Conservation (phyloP, 2,888 invertebrate genomes). For the Aproaerema taeniolella region DNA sequence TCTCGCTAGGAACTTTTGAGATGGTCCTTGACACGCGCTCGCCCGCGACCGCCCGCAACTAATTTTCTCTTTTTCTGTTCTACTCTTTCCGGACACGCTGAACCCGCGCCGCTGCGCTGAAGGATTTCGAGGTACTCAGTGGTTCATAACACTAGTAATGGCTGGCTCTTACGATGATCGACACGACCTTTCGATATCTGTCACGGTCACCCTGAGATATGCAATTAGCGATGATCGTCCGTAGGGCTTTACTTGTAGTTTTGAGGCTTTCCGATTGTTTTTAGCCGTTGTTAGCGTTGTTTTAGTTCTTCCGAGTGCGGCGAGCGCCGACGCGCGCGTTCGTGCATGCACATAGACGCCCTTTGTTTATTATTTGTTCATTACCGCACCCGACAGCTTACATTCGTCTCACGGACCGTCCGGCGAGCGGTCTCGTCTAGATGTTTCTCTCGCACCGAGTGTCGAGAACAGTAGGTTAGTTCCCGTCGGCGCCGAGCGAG, state of each 20-base stretch:
- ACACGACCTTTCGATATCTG: constrained; percentile 59
- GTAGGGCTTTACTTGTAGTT: constrained; percentile 78
- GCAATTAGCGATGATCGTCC: constrained; percentile 67
- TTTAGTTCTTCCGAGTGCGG: constrained; percentile 74
- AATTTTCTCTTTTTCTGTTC: constrained; percentile 83
- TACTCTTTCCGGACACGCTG: constrained; percentile 84
- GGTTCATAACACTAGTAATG: constrained; percentile 74
- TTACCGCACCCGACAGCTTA: constrained; percentile 74
- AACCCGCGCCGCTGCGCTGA: constrained; percentile 81
- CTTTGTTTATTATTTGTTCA: constrained; percentile 74
- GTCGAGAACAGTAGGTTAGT: constrained; percentile 50
- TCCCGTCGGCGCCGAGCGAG: constrained; percentile 51
- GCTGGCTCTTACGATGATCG: constrained; percentile 68
- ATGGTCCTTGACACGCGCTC: constrained; percentile 88
- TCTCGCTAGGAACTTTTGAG: constrained; percentile 92
- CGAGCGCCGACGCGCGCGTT: constrained; percentile 70
- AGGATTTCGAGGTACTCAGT: constrained; percentile 91
- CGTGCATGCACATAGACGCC: constrained; percentile 75
- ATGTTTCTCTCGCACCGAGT: constrained; percentile 55
- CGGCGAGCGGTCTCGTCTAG: constrained; percentile 67
- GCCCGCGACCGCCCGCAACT: constrained; percentile 75
- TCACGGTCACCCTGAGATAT: constrained; percentile 58
- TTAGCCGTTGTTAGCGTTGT: constrained; percentile 78
- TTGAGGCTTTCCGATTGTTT: constrained; percentile 77
- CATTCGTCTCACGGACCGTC: constrained; percentile 68